Evolutionary conservation across 2,888 invertebrate species (phyloP), one percentile per base, ranked within the genome.

Genomic region (Hirtodrosophila trivittata): DNA sequence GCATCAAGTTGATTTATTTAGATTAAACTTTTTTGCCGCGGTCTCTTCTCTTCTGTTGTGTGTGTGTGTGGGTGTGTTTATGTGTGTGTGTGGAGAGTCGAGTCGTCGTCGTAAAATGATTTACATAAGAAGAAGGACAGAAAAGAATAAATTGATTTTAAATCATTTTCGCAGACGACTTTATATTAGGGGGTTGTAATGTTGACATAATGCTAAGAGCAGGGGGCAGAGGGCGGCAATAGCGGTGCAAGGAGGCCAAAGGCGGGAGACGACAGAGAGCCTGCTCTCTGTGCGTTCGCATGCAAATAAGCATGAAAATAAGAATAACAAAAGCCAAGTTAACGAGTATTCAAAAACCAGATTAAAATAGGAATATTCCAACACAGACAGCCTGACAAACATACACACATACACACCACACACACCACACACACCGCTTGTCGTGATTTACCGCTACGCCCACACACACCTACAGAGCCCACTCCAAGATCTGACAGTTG

Each of bases 111-210:
- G 69, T 46, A 59, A 67, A 81, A 86, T 87, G 87, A 87, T 87
- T 88, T 87, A 75, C 87, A 87, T 84, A 86, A 80, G 84, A 86
- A 80, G 84, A 84, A 77, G 71, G 75, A 71, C 77, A 80, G 80
- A 82, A 86, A 76, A 77, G 86, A 84, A 80, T 86, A 87, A 87
- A 87, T 87, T 87, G 87, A 87, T 87, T 87, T 88, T 87, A 87
- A 87, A 88, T 88, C 88, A 87, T 85, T 87, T 87, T 78, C 77
- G 66, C 81, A 77, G 78, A 66, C 66, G 52, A 66, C 57, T 66
- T 59, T 63, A 64, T 41, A 45, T 28, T 16, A 9, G 51, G 59
- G 33, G 49, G 51, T 25, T 55, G 43, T 21, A 51, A 56, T 59
- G 74, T 57, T 74, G 69, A 69, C 75, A 57, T 33, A 41, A 33